These are phyloP conservation scores for Ypsolopha sequella DNA, from an alignment of 2,888 invertebrate species.

Conservation along the genomic window DNA sequence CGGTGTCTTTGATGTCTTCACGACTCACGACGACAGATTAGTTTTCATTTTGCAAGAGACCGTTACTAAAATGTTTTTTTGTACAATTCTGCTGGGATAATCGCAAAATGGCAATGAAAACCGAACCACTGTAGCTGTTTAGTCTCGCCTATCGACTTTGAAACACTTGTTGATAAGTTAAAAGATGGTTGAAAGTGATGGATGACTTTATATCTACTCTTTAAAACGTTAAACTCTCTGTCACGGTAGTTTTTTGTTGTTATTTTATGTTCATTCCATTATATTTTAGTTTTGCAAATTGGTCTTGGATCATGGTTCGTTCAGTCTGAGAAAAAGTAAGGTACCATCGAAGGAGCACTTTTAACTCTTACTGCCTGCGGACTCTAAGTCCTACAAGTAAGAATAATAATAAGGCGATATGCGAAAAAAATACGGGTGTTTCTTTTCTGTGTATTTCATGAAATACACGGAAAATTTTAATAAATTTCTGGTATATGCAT, in stretches of 20 bases:
- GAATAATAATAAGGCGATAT: too few relatives aligned
- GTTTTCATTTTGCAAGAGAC: not conserved
- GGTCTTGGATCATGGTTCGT: too few relatives aligned
- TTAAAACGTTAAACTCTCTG: not conserved
- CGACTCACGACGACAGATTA: not conserved
- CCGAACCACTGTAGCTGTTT: not conserved
- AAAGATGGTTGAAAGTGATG: not conserved
- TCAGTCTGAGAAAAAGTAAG: too few relatives aligned
- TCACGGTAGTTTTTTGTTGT: not conserved
- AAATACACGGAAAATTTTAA: too few relatives aligned
- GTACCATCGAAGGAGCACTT: too few relatives aligned
- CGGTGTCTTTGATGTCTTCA: too few relatives aligned
- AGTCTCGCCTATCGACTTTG: not conserved
- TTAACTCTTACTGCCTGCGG: too few relatives aligned
- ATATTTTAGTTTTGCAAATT: too few relatives aligned
- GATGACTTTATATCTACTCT: not conserved
- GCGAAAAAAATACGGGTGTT: too few relatives aligned
- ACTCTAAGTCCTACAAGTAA: too few relatives aligned
- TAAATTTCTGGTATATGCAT: too few relatives aligned
- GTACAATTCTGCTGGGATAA: not conserved
- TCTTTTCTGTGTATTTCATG: too few relatives aligned
- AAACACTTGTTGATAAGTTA: not conserved
- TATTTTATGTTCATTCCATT: not conserved
- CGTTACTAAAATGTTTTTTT: not conserved
- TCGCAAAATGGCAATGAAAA: not conserved